Base-by-base conservation (phyloP, 2,888 invertebrate species). In the Patella pellucida region DNA sequence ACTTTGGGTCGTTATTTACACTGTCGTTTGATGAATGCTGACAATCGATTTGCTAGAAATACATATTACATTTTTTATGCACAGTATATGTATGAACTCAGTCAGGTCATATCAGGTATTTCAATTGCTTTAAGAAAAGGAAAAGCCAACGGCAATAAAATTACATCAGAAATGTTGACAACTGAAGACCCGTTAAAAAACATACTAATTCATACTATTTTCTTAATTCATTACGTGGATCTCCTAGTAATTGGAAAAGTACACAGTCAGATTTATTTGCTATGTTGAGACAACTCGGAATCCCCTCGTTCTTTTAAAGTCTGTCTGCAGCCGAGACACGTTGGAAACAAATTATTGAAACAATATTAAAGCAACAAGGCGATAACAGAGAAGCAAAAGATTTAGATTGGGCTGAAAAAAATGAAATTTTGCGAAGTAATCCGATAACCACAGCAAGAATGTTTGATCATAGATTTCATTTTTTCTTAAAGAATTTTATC, bases 11-110 rank as follows among this genome's bases (percentile, higher is more conserved):
- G 72, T 51, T 79, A 79, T 67, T 73, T 77, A 31, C 67, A 77
- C 12, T 31, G 27, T 4, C 71, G 77, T 23, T 67, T 79, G 15
- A 62, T 77, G 54, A 16, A 15, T 16, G 54, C 54, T 1, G 54
- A 54, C n/a, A 41, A 71, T 19, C 68, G 71, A 52, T 27, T 75
- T 3, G 73, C 73, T 23, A 68, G 67, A n/a, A 69, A 69, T 51
- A 68, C 72, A 16, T 69, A 68, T n/a, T 76, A 76, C 54, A 56
- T 73, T 12, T 23, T 76, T 9, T 79, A 56, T 72, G 71, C 56
- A 14, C 79, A 79, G 23, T 79, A 77, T 41, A 16, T 78, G n/a
- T 72, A 69, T 12, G 79, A 79, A 70, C 52, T 79, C 50, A 51
- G 77, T 2, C 27, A 73, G n/a, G 71, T 77, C 0, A 73, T 75